Percentiles rank a stretch among this genome's conserved stretches.
Conservation (phyloP, 2,888 invertebrate genomes). For the Pseudococcus longispinus region DNA sequence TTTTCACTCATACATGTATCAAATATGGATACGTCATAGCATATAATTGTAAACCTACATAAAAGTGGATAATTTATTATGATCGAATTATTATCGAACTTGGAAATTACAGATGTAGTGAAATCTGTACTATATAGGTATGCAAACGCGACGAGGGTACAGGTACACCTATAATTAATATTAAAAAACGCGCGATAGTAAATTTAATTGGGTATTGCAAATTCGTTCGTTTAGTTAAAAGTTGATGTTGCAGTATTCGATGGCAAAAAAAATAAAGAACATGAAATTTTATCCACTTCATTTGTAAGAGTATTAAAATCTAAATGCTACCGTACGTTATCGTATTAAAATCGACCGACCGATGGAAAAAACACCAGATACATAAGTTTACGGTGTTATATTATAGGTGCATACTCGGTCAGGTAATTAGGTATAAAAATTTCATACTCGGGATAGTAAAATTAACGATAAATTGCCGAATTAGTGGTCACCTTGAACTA, state of each 20-base stretch:
- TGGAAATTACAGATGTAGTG: neutral
- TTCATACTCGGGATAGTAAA: neutral
- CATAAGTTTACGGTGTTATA: too few relatives aligned
- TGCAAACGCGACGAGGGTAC: neutral
- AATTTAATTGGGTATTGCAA: slow-evolving; percentile 19
- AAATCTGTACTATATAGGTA: neutral
- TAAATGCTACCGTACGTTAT: too few relatives aligned
- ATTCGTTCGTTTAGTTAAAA: neutral
- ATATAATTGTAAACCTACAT: neutral
- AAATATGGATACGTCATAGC: neutral
- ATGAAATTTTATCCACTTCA: neutral
- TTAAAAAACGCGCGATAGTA: neutral
- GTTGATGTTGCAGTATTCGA: neutral
- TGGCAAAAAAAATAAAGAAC: neutral
- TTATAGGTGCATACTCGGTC: neutral
- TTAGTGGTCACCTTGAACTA: slow-evolving; percentile 22
- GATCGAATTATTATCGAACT: neutral
- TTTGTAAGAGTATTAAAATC: too few relatives aligned
- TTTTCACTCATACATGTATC: neutral
- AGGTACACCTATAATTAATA: slow-evolving; percentile 5
- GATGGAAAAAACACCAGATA: neutral
- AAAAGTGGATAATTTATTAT: slow-evolving; percentile 2
- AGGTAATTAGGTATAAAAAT: slow-evolving; percentile 6
- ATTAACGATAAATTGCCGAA: slow-evolving; percentile 18
- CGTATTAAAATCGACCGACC: too few relatives aligned